Evolutionary conservation across 1,140 invertebrate genomes (phyloP), one percentile per base, ranked within the genome.

Genomic region (Zaprionus inermis): DNA sequence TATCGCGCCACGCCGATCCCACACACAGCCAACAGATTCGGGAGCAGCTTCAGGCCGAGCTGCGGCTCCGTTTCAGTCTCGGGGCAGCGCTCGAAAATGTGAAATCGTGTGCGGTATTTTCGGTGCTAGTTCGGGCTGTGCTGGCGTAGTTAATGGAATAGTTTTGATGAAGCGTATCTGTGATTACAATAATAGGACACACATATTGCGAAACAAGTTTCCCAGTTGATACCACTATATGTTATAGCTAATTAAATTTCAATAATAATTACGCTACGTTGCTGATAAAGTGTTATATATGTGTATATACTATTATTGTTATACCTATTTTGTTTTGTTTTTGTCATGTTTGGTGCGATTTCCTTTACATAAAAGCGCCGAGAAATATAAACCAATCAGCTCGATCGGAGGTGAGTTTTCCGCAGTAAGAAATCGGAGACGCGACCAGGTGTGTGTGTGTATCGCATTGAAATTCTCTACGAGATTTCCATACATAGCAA

Each of bases 51-150:
- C 11, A 12, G n/a, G 55, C 20, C 44, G 59, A 34, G 14, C 49
- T 41, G 20, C 32, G 28, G 44, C 9, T 49, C 18, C 18, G 22
- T 20, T 63, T 88, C 80, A 89, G 84, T 89, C 69, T 71, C 51
- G 52, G 74, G 65, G 66, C 69, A 72, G 66, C 56, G 63, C 69
- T 89, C 76, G 80, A 89, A 84, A 89, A 89, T 89, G 84, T 89
- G 75, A 89, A 83, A 73, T 63, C 83, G 65, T 61, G 63, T 66
- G 64, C 44, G 41, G 38, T 41, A 58, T 56, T 76, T 77, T 44
- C 24, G 44, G 44, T 54, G 52, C 11, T 32, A 58, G 52, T 58
- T 28, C 24, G 24, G 36, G 38, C 24, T 30, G 14, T 30, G 34
- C 28, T 76, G 51, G 57, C 34, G 51, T 30, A 60, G 71, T 46